These are phyloP conservation scores for Zaprionus lachaisei DNA, from an alignment of 1,140 invertebrate species.

Conservation along the genomic window DNA sequence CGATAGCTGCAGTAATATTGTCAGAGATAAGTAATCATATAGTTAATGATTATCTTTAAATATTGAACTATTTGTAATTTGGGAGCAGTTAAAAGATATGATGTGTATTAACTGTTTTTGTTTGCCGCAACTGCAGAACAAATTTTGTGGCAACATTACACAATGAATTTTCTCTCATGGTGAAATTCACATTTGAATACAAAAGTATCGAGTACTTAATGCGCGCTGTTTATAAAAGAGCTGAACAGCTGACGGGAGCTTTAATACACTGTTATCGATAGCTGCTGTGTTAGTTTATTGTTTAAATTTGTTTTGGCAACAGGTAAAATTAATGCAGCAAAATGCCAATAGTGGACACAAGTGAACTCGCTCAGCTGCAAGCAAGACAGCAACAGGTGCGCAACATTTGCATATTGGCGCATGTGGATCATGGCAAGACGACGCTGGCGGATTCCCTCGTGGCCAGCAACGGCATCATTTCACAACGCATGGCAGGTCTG, in stretches of 20 bases:
- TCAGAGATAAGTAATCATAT: too few species aligned
- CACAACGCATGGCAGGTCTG: conserved; percentile 90
- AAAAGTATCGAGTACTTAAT: neutral
- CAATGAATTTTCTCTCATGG: neutral
- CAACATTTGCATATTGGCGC: conserved; percentile 99
- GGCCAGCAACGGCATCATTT: conserved; percentile 98
- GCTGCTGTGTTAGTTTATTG: neutral
- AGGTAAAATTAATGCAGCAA: conserved; percentile 33
- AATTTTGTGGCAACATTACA: neutral
- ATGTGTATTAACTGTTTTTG: too few species aligned
- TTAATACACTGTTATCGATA: conserved; percentile 31
- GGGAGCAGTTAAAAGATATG: neutral
- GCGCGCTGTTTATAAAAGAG: conserved; percentile 5
- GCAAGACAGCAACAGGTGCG: conserved; percentile 90
- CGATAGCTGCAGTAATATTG: neutral
- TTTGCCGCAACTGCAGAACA: too few species aligned
- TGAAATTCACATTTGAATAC: neutral
- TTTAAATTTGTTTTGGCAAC: conserved; percentile 40
- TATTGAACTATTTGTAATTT: neutral
- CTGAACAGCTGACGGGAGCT: conserved; percentile 43
- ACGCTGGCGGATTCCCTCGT: conserved; percentile 97
- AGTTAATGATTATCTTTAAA: too few species aligned
- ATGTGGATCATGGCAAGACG: conserved; percentile 99
- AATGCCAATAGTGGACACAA: conserved; percentile 75
- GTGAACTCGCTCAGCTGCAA: conserved; percentile 86